Percentiles rank a stretch among this genome's conserved stretches.
Conservation (phyloP, 2,888 invertebrate genomes). For the Willowsia nigromaculata region DNA sequence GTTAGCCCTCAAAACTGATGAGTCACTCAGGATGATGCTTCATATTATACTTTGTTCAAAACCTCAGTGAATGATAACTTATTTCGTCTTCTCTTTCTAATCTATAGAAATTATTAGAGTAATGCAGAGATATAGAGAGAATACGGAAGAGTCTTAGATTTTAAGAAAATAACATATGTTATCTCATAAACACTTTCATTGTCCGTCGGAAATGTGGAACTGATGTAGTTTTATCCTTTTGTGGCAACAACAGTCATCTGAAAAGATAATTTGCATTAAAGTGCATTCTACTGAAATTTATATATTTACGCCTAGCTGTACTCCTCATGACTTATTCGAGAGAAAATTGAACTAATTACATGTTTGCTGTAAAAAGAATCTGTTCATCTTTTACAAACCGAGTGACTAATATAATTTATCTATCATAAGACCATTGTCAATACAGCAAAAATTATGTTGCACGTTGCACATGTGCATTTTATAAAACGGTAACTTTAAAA, state of each 20-base stretch:
- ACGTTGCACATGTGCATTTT: no score
- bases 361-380: not conserved
- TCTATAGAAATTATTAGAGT: no score
- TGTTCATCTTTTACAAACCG: not conserved
- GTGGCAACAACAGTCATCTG: not conserved
- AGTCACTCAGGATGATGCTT: constrained; percentile 1
- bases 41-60: not conserved
- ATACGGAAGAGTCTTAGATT: not conserved
- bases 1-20: constrained; percentile 1
- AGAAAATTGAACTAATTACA: constrained; percentile 15
- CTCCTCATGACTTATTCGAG: not conserved
- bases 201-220: not conserved
- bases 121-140: not conserved
- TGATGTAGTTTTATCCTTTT: not conserved
- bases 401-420: not conserved
- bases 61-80: no score
- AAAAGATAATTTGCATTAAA: not conserved
- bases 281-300: not conserved
- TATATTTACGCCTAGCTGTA: not conserved
- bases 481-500: no score
- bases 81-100: no score
- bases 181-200: constrained; percentile 10
- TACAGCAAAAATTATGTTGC: no score
- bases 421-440: not conserved
- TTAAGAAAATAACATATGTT: constrained; percentile 23